Conservation (phyloP, 92 coral and sea anemone species). For the Palythoa grandis region DNA sequence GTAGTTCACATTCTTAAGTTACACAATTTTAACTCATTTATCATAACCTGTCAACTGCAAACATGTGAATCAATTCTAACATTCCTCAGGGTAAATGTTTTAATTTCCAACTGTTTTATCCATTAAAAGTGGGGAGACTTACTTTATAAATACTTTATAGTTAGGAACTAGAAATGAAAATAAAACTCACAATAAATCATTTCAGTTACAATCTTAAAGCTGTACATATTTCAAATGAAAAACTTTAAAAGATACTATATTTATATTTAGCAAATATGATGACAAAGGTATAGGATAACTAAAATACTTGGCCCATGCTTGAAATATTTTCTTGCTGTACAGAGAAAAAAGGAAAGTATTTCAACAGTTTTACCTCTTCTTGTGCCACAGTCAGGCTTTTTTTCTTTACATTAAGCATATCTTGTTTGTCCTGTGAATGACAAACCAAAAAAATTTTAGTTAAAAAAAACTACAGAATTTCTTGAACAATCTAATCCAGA, state of each 20-base stretch:
- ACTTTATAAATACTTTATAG: background rate
- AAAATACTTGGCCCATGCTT: background rate
- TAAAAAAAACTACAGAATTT: background rate
- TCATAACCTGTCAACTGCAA: background rate
- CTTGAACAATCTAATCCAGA: background rate
- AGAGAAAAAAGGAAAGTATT: background rate
- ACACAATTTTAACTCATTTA: background rate
- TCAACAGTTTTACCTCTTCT: constrained; percentile 75
- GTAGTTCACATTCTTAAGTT: background rate
- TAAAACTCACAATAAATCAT: background rate
- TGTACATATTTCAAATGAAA: background rate
- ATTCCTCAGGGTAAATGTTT: background rate
- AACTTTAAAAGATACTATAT: background rate
- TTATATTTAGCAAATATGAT: background rate
- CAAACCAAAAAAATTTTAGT: background rate
- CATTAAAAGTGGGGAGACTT: background rate
- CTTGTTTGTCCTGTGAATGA: constrained; percentile 78
- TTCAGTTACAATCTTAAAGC: background rate
- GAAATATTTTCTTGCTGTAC: constrained; percentile 11
- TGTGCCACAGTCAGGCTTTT: constrained; percentile 83
- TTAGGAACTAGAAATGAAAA: background rate
- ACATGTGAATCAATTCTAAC: background rate
- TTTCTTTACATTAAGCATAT: constrained; percentile 81
- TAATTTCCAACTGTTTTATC: background rate
- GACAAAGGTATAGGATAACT: background rate